Evolutionary conservation across 2,113 vertebrate species (phyloP), one percentile per base, ranked within the genome.

Genomic region (Labrus mixtus): DNA sequence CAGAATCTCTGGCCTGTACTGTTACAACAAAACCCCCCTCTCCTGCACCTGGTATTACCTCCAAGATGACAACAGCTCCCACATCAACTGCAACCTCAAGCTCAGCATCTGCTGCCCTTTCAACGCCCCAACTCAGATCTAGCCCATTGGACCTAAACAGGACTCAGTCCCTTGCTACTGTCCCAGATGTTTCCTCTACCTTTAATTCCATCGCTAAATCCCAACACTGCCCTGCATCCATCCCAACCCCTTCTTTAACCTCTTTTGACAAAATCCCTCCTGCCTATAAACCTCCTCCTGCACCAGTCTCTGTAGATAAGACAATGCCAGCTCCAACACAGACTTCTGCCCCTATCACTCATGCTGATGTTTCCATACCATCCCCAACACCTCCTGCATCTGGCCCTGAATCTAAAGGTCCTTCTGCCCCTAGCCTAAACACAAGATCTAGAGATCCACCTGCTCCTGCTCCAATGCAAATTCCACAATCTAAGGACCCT

Each of bases 221-320:
- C 16, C 70, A 83, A 22, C 43, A 66, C 15, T 68, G 58, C 56
- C 36, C 68, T 55, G 70, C 61, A 25, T 46, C 80, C 67, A 68
- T 68, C 9, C 60, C 81, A 46, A 10, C 76, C 58, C 48, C 56
- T 51, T 48, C 62, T 55, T 75, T 54, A 69, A 15, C 65, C 67
- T 55, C 66, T 76, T 61, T 20, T 77, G 77, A 78, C 84, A 85
- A 68, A 56, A 22, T 63, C 56, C 63, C 60, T 53, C 69, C 86
- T 41, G 51, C 0, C 0, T 63, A 67, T 73, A 79, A 72, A 83
- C 75, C 76, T 22, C 20, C 64, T 54, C 39, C 64, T 25, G n/a
- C 37, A 48, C 13, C 78, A 1, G 17, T 59, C 12, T 64, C 59
- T 66, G 43, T 71, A 45, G 82, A 87, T 74, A 88, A 85, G 70